Base-by-base conservation (phyloP, 2,888 invertebrate genomes). In the Cryptocephalus primarius region DNA sequence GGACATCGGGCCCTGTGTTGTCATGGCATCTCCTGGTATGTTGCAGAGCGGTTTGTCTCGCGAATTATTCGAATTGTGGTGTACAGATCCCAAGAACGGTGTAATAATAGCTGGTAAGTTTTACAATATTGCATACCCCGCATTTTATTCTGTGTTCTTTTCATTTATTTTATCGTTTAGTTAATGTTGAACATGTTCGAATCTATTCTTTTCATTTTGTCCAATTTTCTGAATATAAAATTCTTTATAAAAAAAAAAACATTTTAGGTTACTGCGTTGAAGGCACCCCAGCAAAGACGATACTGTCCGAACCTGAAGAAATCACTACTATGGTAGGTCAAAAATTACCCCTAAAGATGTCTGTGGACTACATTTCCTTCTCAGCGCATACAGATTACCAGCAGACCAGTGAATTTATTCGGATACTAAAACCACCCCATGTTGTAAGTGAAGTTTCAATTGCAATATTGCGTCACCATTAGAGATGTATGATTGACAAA, bases 21-120 rank as follows among this genome's bases (percentile, higher is more conserved):
- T 99, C 31, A 90, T 99, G 88, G 99, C 99, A 1, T 92, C 93
- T 0, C 99, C 99, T 0, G 99, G 99, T 66, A 99, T 99, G 97
- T 91, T 99, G 91, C 99, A 99, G 75, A 95, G 91, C 60, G 99
- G 99, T 0, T 73, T 99, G 14, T 96, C 95, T 0, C 75, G 97
- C 33, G 99, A 99, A 67, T 77, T 99, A 40, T 99, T 99, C 73
- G 99, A 99, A 74, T 88, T 85, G 9, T 99, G 99, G 99, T 99
- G 99, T 70, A 91, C 94, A 0, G 97, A 99, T 72, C 78, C 92
- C 9, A 93, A 96, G 68, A 99, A 99, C 69, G 99, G 99, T 0
- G 92, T 93, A 52, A 97, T 99, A 50, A 96, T 99, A 58, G 97
- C 99, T 48, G 96, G 96, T 58, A 54, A 41, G 9, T 22, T 34